Percentiles rank a stretch among this genome's conserved stretches.
Conservation (phyloP, 2,888 invertebrate genomes). For the Mimumesa dahlbomi region DNA sequence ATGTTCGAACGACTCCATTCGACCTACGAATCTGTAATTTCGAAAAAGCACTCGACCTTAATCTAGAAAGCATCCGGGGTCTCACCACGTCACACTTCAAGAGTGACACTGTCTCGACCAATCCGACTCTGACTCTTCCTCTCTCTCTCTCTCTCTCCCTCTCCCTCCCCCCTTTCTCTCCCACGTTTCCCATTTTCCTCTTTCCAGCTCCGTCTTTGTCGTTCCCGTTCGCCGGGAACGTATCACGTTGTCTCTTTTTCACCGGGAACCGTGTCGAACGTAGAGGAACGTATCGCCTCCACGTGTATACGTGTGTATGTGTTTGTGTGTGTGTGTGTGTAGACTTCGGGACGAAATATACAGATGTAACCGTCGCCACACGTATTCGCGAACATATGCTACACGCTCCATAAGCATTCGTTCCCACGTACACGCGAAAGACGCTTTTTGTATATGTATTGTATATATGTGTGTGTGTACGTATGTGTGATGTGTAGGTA, state of each 20-base stretch:
- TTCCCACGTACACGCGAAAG: not conserved
- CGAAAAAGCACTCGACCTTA: conserved; percentile 10
- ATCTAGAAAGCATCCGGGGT: conserved; percentile 3
- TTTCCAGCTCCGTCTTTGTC: not conserved
- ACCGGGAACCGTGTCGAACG: conserved; percentile 7
- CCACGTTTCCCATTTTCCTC: not conserved
- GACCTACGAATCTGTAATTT: conserved; percentile 3
- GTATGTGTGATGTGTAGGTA: not conserved
- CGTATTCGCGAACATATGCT: conserved; percentile 2
- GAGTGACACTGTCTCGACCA: conserved; percentile 30
- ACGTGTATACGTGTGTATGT: not conserved
- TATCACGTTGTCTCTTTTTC: not conserved
- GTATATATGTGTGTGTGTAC: not conserved
- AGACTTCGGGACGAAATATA: not conserved
- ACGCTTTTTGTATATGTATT: too few relatives aligned
- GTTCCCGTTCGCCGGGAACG: not conserved
- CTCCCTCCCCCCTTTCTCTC: not conserved
- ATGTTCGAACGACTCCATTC: not conserved
- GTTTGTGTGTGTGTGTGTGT: too few relatives aligned
- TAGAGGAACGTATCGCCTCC: conserved; percentile 7
- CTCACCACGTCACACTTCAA: conserved; percentile 10
- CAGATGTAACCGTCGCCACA: not conserved
- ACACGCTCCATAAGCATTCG: conserved; percentile 2
- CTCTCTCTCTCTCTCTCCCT: not conserved
- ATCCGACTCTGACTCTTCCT: conserved; percentile 15